Evolutionary conservation across 2,888 invertebrate species (phyloP).

Genomic region (Cremastobaeus sp.): DNA sequence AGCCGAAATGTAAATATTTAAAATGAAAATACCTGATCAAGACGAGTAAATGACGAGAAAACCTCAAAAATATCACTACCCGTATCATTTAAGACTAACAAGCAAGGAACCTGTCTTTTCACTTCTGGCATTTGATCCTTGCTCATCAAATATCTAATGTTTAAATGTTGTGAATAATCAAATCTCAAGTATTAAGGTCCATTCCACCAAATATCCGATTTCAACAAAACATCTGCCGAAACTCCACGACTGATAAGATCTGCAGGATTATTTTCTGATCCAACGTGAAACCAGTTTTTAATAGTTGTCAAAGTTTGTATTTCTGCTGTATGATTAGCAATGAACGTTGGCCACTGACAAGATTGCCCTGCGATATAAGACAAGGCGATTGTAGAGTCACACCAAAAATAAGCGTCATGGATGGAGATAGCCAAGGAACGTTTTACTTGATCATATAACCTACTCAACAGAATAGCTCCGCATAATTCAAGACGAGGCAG

Average conservation of each 20-base stretch:
- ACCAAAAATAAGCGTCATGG: slow-evolving; percentile 50
- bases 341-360: slow-evolving; percentile 4
- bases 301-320: neutral
- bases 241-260: no score
- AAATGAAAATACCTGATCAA: slow-evolving; percentile 25
- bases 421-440: slow-evolving; percentile 6
- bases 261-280: slow-evolving; percentile 9
- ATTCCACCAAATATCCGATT: slow-evolving; percentile 30
- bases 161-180: slow-evolving; percentile 3
- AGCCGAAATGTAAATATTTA: slow-evolving; percentile 33
- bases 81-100: neutral
- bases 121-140: neutral
- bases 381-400: slow-evolving; percentile 62
- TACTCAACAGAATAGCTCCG: neutral
- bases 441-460: neutral
- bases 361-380: slow-evolving; percentile 61
- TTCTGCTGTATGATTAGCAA: slow-evolving; percentile 8
- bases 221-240: neutral
- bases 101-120: neutral
- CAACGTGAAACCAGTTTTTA: slow-evolving; percentile 6
- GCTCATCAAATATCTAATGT: slow-evolving; percentile 8
- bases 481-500: slow-evolving; percentile 10
- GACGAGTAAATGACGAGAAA: slow-evolving; percentile 7
- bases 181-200: slow-evolving; percentile 16
- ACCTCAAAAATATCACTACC: neutral